Evolutionary conservation across 2,888 invertebrate species (phyloP), one percentile per base, ranked within the genome.

Genomic region (Ligdia adustata): DNA sequence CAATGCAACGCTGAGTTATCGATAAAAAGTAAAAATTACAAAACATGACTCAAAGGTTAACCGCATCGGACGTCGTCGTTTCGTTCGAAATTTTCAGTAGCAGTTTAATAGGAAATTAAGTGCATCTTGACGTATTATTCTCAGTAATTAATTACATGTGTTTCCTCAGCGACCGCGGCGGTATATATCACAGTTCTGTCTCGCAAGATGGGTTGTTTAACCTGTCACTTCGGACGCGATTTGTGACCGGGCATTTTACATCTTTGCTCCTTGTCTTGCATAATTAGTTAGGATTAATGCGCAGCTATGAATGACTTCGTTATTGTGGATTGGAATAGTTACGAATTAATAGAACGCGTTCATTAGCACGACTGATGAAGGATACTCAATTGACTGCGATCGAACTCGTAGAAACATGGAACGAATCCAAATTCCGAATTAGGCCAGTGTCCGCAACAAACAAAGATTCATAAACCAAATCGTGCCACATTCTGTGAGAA

Each of bases 201-300:
- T 69, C 81, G 62, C 74, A 73, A 75, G 87, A 86, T 84, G 83
- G 85, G 77, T 79, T 83, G 86, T 87, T 88, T 82, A 82, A 80
- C 71, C 82, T 86, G 89, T 89, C 89, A 85, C 75, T 80, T 80
- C 61, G 79, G 77, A 77, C 79, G 79, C 80, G 79, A 90, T 90
- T 90, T 89, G 89, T 88, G 86, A 72, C 72, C 82, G 75, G 72
- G 79, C 83, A 85, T 87, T 83, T 85, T 84, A 80, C 82, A 84
- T 85, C 85, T 85, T 83, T 80, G 80, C 85, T 83, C 79, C 78
- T 62, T 79, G 81, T 80, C 83, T 84, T 85, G 83, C 82, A 82
- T 88, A 88, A 90, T 89, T 89, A 89, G 86, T 80, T 71, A 77
- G 82, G 82, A 88, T 89, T 89, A 89, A 88, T 87, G 84, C 69